phyloP scores from a whole-genome alignment of 2,113 vertebrate genomes.

The Hypomesus transpacificus region DNA sequence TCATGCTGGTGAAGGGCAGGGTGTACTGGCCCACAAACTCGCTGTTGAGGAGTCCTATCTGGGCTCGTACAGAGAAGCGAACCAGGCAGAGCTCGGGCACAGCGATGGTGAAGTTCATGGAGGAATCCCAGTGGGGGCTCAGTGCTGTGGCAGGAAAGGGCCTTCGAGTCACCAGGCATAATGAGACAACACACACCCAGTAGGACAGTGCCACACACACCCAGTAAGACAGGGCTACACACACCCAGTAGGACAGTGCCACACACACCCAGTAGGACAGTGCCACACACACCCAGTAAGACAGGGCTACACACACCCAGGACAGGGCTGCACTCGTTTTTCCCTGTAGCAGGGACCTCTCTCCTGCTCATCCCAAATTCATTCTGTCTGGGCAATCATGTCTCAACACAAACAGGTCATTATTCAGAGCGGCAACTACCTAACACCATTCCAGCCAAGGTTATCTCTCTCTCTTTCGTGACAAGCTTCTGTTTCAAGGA shows the following conservation, averaged over 20 bases:
- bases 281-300: no score
- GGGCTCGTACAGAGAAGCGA: slow-evolving; percentile 78
- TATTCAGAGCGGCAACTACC: not conserved
- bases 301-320: no score
- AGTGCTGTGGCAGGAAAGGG: slow-evolving; percentile 65
- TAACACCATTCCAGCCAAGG: not conserved
- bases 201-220: no score
- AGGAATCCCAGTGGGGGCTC: slow-evolving; percentile 77
- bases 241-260: no score
- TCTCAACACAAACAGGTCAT: not conserved
- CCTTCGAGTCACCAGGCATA: no score
- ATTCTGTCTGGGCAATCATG: slow-evolving; percentile 1
- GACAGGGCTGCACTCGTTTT: no score
- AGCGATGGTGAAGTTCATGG: slow-evolving; percentile 75
- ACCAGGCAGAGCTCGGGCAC: slow-evolving; percentile 81
- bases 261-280: no score
- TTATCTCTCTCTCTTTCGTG: not conserved
- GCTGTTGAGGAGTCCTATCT: slow-evolving; percentile 64
- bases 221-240: no score
- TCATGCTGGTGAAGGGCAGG: slow-evolving; percentile 78
- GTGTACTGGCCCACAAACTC: slow-evolving; percentile 86
- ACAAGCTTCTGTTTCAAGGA: no score
- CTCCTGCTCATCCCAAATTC: not conserved
- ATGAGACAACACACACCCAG: no score
- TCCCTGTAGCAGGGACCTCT: no score